Conservation (phyloP, 1,140 invertebrate genomes). For the Chelonus insularis region DNA sequence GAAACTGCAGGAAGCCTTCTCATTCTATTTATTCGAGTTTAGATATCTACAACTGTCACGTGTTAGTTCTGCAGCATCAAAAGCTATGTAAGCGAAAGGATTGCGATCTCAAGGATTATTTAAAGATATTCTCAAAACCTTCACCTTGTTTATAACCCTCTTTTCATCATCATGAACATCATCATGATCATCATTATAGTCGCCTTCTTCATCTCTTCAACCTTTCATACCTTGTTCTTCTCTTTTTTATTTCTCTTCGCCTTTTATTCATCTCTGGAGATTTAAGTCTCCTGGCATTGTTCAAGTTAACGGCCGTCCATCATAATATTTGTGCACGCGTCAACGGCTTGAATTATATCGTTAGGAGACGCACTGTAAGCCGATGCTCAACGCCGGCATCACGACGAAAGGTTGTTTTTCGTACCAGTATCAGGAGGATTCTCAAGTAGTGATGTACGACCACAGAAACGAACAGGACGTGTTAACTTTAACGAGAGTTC, state of each 20-base stretch:
- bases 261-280: neutral
- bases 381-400: neutral
- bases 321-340: slow-evolving; percentile 51
- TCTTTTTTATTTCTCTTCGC: neutral
- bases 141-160: slow-evolving; percentile 1
- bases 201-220: neutral
- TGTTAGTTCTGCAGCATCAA: neutral
- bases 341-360: slow-evolving; percentile 46
- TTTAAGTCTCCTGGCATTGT: slow-evolving; percentile 12
- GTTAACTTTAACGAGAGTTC: slow-evolving; percentile 21
- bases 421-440: neutral
- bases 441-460: slow-evolving; percentile 17
- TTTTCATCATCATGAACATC: neutral
- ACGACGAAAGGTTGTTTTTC: slow-evolving; percentile 12
- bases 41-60: slow-evolving; percentile 11
- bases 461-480: slow-evolving; percentile 8
- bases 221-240: neutral
- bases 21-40: slow-evolving; percentile 10
- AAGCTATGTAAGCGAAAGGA: slow-evolving; percentile 4
- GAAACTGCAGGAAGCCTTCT: neutral
- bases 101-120: slow-evolving; percentile 38
- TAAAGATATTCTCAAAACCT: slow-evolving; percentile 35
- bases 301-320: slow-evolving; percentile 38
- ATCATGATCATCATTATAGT: slow-evolving; percentile 10
- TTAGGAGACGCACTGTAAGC: no score